Conservation (phyloP, 2,113 vertebrate species). For the Oreotrochilus melanogaster region DNA sequence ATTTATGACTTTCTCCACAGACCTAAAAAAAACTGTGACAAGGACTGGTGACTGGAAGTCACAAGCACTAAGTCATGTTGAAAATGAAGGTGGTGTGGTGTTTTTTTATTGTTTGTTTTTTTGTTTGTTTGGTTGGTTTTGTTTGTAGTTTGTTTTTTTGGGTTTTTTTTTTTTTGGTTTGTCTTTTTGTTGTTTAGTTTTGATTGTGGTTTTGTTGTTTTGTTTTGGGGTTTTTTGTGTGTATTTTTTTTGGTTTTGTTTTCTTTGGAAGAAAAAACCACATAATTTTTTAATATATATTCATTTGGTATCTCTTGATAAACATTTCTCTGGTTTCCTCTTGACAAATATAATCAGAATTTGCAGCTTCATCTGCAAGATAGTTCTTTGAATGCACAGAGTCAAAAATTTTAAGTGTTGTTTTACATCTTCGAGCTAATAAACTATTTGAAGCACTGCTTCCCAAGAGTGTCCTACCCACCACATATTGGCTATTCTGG, state of each 20-base stretch:
- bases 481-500: neutral
- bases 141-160: neutral
- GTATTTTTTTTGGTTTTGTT: neutral
- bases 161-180: neutral
- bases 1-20: neutral
- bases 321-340: rapidly evolving
- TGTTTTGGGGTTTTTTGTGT: neutral
- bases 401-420: rapidly evolving
- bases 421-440: neutral
- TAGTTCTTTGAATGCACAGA: neutral
- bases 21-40: neutral
- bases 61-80: neutral
- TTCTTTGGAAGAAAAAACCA: neutral
- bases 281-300: neutral
- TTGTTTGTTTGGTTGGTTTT: neutral
- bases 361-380: neutral
- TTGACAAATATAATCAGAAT: neutral
- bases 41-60: neutral
- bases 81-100: neutral
- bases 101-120: neutral
- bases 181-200: neutral
- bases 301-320: neutral
- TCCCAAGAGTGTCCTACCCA: neutral
- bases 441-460: neutral
- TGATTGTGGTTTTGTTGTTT: no score